Percentiles rank a stretch among this genome's conserved stretches.
Evolutionary conservation across 2,797 vertebrate species (phyloP).

Genomic region (Spheniscus humboldti): DNA sequence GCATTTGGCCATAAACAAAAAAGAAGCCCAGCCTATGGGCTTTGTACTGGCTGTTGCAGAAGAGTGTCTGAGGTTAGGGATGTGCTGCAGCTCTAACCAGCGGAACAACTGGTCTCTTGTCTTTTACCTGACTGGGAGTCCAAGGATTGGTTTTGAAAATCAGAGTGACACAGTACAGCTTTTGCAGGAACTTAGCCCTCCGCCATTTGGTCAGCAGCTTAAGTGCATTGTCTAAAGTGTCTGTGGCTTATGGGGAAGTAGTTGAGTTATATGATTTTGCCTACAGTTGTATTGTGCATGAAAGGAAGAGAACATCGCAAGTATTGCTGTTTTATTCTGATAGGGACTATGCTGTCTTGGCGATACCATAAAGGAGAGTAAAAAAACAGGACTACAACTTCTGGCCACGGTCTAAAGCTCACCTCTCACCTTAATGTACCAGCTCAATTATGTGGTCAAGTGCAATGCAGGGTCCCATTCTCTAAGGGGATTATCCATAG

Average conservation of each 20-base stretch:
- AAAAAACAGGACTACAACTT: background rate
- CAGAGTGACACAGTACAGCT: background rate
- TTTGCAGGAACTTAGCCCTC: background rate
- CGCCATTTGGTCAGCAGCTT: background rate
- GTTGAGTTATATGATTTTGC: background rate
- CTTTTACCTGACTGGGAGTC: background rate
- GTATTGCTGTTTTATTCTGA: background rate
- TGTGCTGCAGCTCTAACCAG: background rate
- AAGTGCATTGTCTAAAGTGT: background rate
- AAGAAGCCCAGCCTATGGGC: background rate
- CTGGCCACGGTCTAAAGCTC: background rate
- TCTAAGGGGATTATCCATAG: background rate
- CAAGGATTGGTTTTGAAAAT: background rate
- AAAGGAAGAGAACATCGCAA: background rate
- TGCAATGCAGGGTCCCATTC: background rate
- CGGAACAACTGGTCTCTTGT: background rate
- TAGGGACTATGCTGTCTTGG: background rate
- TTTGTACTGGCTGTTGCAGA: background rate
- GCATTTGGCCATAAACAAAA: background rate
- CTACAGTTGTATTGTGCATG: background rate
- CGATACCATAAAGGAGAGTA: accelerated
- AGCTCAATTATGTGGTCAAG: accelerated
- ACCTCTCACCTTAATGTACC: background rate
- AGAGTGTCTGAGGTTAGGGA: background rate
- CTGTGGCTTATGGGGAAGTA: background rate